Base-by-base conservation (phyloP, 2,888 invertebrate species). In the Shargacucullia verbasci region DNA sequence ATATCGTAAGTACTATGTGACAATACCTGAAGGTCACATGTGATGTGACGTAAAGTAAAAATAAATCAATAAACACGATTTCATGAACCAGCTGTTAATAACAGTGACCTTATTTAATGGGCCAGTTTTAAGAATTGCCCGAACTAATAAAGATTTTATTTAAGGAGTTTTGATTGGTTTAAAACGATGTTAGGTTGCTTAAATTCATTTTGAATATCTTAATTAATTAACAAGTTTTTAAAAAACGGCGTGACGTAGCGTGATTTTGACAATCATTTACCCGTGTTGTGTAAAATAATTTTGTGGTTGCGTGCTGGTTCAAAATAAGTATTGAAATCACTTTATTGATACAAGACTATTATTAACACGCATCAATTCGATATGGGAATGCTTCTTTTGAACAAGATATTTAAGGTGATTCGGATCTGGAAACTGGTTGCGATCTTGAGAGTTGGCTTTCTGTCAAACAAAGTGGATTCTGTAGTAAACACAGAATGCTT, bases 311-410 rank as follows among this genome's bases (percentile, higher is more conserved):
- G 48, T 68, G 49, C 11, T 20, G 20, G 10, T 1, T 14, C n/a
- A 37, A 13, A 11, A 27, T n/a, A 10, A 33, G 15, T n/a, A 49
- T 39, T 61, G 4, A 15, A 38, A 37, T 37, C 15, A 6, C n/a
- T 59, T 41, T 49, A 8, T 56, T 43, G 20, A 43, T 47, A 60
- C 43, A 68, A 49, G 38, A 59, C 34, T 4, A n/a, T n/a, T n/a
- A n/a, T n/a, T 31, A 49, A 27, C 56, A 47, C 62, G 69, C 55
- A 49, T 56, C 44, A 9, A 49, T 62, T 49, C 7, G 46, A 15
- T 8, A 45, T 29, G 49, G 63, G 38, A 43, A n/a, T 15, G 20
- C 39, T 12, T 27, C 12, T 20, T 20, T 4, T 3, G 4, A 20
- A 25, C 8, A n/a, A 5, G 5, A 8, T 7, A 12, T 40, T 54